These are phyloP conservation scores for Ictalurus furcatus DNA, from an alignment of 2,113 vertebrate genomes.

Conservation along the genomic window DNA sequence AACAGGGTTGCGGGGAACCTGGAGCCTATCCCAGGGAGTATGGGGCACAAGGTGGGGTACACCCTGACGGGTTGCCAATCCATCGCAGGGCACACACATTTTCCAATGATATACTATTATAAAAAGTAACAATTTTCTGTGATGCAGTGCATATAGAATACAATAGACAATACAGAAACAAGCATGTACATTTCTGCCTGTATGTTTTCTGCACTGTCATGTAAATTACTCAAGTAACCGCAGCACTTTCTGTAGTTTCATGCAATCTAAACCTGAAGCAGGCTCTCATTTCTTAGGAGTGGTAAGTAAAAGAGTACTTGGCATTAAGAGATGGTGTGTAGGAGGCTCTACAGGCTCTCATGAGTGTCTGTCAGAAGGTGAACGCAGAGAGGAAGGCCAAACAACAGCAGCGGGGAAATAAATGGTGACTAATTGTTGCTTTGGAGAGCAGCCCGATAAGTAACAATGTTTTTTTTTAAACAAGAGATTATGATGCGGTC, in stretches of 20 bases:
- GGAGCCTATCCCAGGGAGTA: too few species aligned
- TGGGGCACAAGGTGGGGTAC: too few species aligned
- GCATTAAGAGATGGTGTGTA: conserved; percentile 10
- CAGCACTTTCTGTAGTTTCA: background rate
- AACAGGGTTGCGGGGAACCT: too few species aligned
- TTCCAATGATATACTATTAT: background rate
- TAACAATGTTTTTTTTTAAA: conserved; percentile 61
- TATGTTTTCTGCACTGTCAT: background rate
- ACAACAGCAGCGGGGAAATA: conserved; percentile 44
- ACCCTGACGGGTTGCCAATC: too few species aligned
- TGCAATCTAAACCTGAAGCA: background rate
- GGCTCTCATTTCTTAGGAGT: background rate
- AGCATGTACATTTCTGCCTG: background rate
- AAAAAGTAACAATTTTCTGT: background rate
- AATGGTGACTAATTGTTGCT: conserved; percentile 53
- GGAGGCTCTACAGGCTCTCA: conserved; percentile 18
- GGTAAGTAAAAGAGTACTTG: conserved; percentile 1
- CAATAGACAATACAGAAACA: background rate
- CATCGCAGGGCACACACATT: too few species aligned
- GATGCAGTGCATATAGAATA: background rate
- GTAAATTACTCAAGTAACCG: background rate
- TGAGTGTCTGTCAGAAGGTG: conserved; percentile 53
- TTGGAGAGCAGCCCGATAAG: conserved; percentile 58
- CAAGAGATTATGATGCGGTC: conserved; percentile 67
- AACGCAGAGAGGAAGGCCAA: conserved; percentile 29